Base-by-base conservation (phyloP, 2,888 invertebrate genomes). In the Folsomia manolachei region DNA sequence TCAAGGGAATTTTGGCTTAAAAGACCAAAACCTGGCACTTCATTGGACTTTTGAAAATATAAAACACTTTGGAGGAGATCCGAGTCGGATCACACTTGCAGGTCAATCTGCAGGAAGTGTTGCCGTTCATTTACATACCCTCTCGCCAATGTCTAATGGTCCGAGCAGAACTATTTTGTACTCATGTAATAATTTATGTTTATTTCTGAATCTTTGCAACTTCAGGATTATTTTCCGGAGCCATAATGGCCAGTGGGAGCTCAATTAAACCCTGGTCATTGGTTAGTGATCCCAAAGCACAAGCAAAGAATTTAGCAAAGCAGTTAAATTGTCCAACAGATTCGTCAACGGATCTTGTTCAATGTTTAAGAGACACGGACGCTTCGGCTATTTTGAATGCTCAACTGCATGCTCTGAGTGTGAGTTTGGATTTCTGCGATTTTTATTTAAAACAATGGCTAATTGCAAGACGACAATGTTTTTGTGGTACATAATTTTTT, bases 261-360 rank as follows among this genome's bases (percentile, higher is more conserved):
- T 77, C 79, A 7, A 76, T 79, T 2, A 79, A 79, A 67, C 71
- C 74, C 0, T 77, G 77, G 77, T 77, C 79, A 4, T 64, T 79
- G 11, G 72, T 71, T 1, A 60, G 62, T n/a, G 27, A 74, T 18
- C 77, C 79, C 1, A 62, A 27, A 24, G 71, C 70, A 1, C 77
- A 79, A 39, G 72, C 77, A 0, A 9, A 53, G 0, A 21, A 67
- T 56, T 56, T 79, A 1, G 79, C 73, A 9, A 73, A 68, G 21
- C 2, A 69, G 14, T 7, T 77, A 11, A 63, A 74, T 24, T 79
- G 79, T 64, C 72, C 79, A 0, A 71, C 56, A 0, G 52, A 65
- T n/a, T 60, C 66, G 18, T 63, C 67, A 11, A 23, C 11, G 1
- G 69, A 39, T 1, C 62, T 79, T 63, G 77, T 77, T 1, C 26